These are phyloP conservation scores for Pammene fasciana DNA, from an alignment of 2,888 invertebrate species.

Conservation along the genomic window DNA sequence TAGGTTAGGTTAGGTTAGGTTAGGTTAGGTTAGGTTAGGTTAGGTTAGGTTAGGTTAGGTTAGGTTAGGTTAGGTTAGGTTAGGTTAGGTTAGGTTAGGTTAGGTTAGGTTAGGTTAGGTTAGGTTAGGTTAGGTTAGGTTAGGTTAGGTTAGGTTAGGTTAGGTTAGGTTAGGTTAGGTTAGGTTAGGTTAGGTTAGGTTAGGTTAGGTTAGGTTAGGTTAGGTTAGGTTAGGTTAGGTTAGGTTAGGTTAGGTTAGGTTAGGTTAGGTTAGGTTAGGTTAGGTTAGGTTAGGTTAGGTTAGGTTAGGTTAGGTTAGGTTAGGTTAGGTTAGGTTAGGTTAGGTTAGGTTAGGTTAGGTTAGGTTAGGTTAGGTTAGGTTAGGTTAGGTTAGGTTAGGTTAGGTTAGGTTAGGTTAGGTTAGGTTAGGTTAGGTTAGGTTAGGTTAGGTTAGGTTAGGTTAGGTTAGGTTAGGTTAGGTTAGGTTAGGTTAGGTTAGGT, in stretches of 20 bases:
- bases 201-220: slow-evolving; percentile 46
- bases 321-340: slow-evolving; percentile 5
- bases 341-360: slow-evolving; percentile 11
- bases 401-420: slow-evolving; percentile 4
- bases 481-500: slow-evolving; percentile 26
- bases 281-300: slow-evolving; percentile 37
- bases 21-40: slow-evolving; percentile 45
- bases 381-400: slow-evolving; percentile 1
- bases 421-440: slow-evolving; percentile 11
- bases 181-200: slow-evolving; percentile 46
- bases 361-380: slow-evolving; percentile 2
- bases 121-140: slow-evolving; percentile 46
- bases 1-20: slow-evolving; percentile 44
- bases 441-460: slow-evolving; percentile 27
- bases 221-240: slow-evolving; percentile 45
- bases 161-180: slow-evolving; percentile 45
- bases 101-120: slow-evolving; percentile 46
- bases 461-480: slow-evolving; percentile 26
- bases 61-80: slow-evolving; percentile 44
- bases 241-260: slow-evolving; percentile 46
- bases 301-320: slow-evolving; percentile 20
- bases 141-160: slow-evolving; percentile 46
- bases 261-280: slow-evolving; percentile 37
- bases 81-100: slow-evolving; percentile 45
- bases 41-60: slow-evolving; percentile 45